phyloP scores from a whole-genome alignment of 1,140 invertebrate species.

The Leptestheria dahalacensis region DNA sequence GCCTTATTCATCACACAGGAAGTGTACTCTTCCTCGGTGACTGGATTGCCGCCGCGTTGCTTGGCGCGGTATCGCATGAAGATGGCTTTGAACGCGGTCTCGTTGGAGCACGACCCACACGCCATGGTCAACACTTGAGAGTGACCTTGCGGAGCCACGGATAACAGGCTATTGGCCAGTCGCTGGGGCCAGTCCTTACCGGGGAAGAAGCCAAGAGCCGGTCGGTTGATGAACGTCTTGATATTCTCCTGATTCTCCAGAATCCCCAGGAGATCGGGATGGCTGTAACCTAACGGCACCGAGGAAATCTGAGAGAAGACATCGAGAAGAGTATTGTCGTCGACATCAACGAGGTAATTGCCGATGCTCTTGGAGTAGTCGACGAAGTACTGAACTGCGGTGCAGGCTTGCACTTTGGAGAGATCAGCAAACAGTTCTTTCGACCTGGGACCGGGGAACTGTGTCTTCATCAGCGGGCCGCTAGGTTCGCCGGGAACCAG shows the following conservation, averaged over 20 bases:
- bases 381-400: slow-evolving; percentile 78
- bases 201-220: slow-evolving; percentile 82
- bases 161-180: slow-evolving; percentile 53
- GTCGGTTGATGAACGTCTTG: slow-evolving; percentile 75
- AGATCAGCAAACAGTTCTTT: slow-evolving; percentile 41
- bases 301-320: slow-evolving; percentile 95
- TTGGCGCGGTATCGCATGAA: slow-evolving; percentile 55
- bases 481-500: slow-evolving; percentile 36
- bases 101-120: slow-evolving; percentile 86
- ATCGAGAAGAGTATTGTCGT: slow-evolving; percentile 81
- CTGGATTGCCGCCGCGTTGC: slow-evolving; percentile 44
- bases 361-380: slow-evolving; percentile 87
- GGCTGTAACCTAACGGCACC: slow-evolving; percentile 90
- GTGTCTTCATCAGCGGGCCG: slow-evolving; percentile 43
- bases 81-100: slow-evolving; percentile 86
- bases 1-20: slow-evolving; percentile 68
- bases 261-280: slow-evolving; percentile 65
- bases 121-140: slow-evolving; percentile 72
- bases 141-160: slow-evolving; percentile 56
- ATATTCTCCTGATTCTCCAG: slow-evolving; percentile 60
- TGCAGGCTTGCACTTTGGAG: slow-evolving; percentile 42
- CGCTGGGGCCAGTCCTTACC: slow-evolving; percentile 64
- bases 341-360: slow-evolving; percentile 93
- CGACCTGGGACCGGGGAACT: slow-evolving; percentile 54
- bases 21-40: slow-evolving; percentile 59